Base-by-base conservation (phyloP, 2,113 vertebrate genomes). In the Labeo catla region DNA sequence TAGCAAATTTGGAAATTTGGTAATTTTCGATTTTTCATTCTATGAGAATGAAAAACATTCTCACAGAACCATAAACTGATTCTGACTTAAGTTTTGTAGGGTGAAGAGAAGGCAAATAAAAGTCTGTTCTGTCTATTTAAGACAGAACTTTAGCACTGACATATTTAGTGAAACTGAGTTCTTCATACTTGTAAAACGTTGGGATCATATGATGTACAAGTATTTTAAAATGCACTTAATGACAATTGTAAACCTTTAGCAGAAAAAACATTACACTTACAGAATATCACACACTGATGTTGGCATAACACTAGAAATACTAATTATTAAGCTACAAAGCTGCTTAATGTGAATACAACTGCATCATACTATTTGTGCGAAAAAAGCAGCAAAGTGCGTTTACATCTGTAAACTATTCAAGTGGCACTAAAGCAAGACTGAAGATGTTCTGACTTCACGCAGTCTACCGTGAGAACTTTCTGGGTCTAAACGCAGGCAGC, bases 381-480 rank as follows among this genome's bases (percentile, higher is more conserved):
- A 65, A 10, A 49, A 81, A 39, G 77, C 59, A 80, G 54, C 45
- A 49, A 76, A 45, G 57, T 59, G 76, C 10, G 2, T 73, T 78
- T 86, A 2, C 57, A 66, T 28, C 23, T 76, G 65, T 43, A 39
- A 23, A 80, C 21, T 12, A 80, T 15, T 57, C 6, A 57, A 19
- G 16, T 39, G 39, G 39, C 39, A 39, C 39, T 39, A 39, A 13
- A 47, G 10, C 72, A 49, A n/a, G 28, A 8, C 47, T 34, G 74
- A 13, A 76, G 28, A 57, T 11, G 50, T 78, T 78, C 28, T 19
- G 77, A 61, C 34, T 12, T 34, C n/a, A 15, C 76, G 79, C 23
- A 6, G 54, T 1, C 54, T 93, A 95, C 83, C 89, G 89, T 57
- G 93, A 96, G 91, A 95, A 93, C 81, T 93, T 91, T 4, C 94